A percentile compares a stretch with the other conserved stretches of the same genome.
Conservation (phyloP, 2,888 invertebrate genomes). For the Eustalomyia histrio region DNA sequence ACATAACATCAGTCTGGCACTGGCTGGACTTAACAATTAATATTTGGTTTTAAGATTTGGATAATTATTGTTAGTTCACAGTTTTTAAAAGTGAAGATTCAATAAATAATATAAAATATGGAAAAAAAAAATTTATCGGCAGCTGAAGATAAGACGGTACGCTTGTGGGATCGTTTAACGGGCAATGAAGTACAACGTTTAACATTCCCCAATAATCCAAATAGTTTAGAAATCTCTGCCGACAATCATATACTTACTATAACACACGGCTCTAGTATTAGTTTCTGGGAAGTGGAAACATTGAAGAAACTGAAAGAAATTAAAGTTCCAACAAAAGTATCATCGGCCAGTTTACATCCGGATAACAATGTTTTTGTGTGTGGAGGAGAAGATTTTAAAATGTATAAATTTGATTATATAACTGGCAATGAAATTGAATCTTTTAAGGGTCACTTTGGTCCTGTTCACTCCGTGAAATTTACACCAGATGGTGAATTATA, state of each 20-base stretch:
- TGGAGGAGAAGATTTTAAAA: constrained; percentile 97
- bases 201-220: constrained; percentile 91
- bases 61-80: too few species aligned
- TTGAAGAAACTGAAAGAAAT: constrained; percentile 92
- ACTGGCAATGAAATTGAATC: constrained; percentile 96
- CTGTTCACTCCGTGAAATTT: constrained; percentile 96
- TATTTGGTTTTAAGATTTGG: too few species aligned
- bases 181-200: constrained; percentile 90
- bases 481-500: constrained; percentile 98
- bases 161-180: constrained; percentile 90
- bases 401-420: constrained; percentile 97
- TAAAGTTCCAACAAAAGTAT: constrained; percentile 92
- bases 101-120: too few species aligned
- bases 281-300: constrained; percentile 86
- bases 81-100: too few species aligned
- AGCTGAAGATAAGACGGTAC: constrained; percentile 94
- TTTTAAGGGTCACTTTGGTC: constrained; percentile 98
- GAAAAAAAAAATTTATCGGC: too few species aligned
- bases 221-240: constrained; percentile 93
- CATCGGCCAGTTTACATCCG: constrained; percentile 95
- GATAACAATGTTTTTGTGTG: constrained; percentile 95
- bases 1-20: too few species aligned
- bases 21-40: too few species aligned
- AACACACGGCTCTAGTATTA: constrained; percentile 86
- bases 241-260: constrained; percentile 93